Base-by-base conservation (phyloP, 2,888 invertebrate species). In the Agrotis exclamationis region DNA sequence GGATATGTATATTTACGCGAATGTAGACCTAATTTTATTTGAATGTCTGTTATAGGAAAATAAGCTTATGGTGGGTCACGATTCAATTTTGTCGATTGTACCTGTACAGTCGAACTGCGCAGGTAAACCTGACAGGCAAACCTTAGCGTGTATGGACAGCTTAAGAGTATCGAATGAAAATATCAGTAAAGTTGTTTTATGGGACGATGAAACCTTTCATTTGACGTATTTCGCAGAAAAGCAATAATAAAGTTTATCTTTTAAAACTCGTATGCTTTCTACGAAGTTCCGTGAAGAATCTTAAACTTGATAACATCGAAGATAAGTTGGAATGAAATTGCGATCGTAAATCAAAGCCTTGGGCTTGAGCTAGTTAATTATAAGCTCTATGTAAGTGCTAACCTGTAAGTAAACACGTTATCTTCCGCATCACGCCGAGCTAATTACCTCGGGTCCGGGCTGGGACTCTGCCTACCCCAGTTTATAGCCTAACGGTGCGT, bases 401-500 rank as follows among this genome's bases (percentile, higher is more conserved):
- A 44, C 50, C 58, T 58, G 59, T 44, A 20, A 28, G 53, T 28
- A 44, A 54, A 44, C 53, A n/a, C 53, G 62, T 65, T 59, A 64
- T 64, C 63, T 62, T 24, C n/a, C 6, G 33, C 50, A 62, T 58
- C 45, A 45, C 22, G 48, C 7, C 16, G 33, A 44, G 50, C 22
- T 65, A 68, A 81, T 64, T 50, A 70, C 14, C 22, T n/a, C 14
- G 20, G 28, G 59, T n/a, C 24, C 11, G 28, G 28, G 59, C 59
- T 18, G 24, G 63, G 33, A 22, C 57, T 58, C 78, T 62, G 51
- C 70, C 51, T 53, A 60, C 57, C 39, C 70, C 44, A 65, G 62
- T 53, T 70, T 50, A 59, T 45, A 24, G 20, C 24, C 48, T 71
- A 82, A 63, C 78, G 79, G 83, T 72, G 44, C 69, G 47, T 39